Evolutionary conservation across 2,113 vertebrate species (phyloP), one percentile per base, ranked within the genome.

Genomic region (Albula glossodonta): DNA sequence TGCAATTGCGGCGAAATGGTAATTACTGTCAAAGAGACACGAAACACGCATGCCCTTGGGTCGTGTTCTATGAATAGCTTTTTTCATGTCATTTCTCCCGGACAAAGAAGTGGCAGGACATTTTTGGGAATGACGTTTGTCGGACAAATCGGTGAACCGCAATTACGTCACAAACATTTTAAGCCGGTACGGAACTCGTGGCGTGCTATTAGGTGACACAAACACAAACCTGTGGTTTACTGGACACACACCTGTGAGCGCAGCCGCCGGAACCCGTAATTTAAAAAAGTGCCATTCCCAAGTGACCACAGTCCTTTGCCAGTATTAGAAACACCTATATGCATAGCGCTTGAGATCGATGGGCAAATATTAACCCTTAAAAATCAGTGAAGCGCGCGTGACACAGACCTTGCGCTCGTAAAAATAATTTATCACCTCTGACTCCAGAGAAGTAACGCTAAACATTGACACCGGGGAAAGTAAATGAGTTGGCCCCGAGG

Each of bases 371-470:
- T 95, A 96, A 96, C 93, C 92, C 92, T 93, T 95, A 93, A 95
- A 41, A 96, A 94, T 93, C 94, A 95, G 92, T 95, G 93, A 95
- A 92, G 95, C 93, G 91, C 96, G 94, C 93, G 86, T 92, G 93
- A 94, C 95, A 96, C 91, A 89, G 94, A 51, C 96, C 95, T 74
- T 81, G 90, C 88, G 93, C 91, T 89, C 91, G 92, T 91, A 93
- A 94, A 92, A 91, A 92, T 93, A 93, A 94, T 95, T 97, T 95
- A 96, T 93, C 87, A 90, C 90, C 90, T 89, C 87, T 88, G 91
- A 87, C 91, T 92, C 91, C 86, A 13, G 84, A 90, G 89, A 93
- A 90, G 88, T 52, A 78, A 86, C 78, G 93, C 91, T 95, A 94
- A 95, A 94, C 92, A 95, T 93, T 95, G 87, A 95, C 92, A 87